phyloP scores from a whole-genome alignment of 2,888 invertebrate species.

The Zele albiditarsus region DNA sequence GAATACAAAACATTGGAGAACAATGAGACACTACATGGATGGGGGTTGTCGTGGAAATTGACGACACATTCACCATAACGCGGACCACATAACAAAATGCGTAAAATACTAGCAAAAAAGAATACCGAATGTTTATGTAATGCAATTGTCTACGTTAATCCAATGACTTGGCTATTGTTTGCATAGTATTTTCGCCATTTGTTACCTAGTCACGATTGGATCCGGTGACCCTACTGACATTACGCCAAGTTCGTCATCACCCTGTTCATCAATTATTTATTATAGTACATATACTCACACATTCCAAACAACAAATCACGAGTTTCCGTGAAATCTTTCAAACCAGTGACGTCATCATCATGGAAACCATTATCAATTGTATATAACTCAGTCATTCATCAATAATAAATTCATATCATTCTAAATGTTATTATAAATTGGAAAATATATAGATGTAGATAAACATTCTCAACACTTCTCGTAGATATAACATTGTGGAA shows the following conservation, averaged over 20 bases:
- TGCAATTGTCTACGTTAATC: not conserved
- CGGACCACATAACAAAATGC: not conserved
- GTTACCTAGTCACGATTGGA: not conserved
- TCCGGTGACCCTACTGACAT: not conserved
- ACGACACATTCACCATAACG: not conserved
- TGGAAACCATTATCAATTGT: slow-evolving; percentile 54
- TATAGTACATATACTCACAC: not conserved
- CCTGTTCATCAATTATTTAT: not conserved
- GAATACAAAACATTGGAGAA: not conserved
- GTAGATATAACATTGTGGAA: slow-evolving; percentile 82
- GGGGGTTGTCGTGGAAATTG: not conserved
- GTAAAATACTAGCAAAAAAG: not conserved
- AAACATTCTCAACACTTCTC: slow-evolving; percentile 59
- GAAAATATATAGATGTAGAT: not conserved
- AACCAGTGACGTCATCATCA: not conserved
- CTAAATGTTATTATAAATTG: not conserved
- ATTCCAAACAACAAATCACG: not conserved
- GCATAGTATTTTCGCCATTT: not conserved
- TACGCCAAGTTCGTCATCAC: not conserved
- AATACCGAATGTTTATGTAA: not conserved
- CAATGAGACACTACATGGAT: not conserved
- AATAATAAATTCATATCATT: not conserved
- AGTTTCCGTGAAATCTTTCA: not conserved
- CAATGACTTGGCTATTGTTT: not conserved
- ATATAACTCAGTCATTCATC: slow-evolving; percentile 26